A percentile compares a stretch with the other conserved stretches of the same genome.
phyloP scores from a whole-genome alignment of 2,888 invertebrate genomes.

The Andrena praecox region DNA sequence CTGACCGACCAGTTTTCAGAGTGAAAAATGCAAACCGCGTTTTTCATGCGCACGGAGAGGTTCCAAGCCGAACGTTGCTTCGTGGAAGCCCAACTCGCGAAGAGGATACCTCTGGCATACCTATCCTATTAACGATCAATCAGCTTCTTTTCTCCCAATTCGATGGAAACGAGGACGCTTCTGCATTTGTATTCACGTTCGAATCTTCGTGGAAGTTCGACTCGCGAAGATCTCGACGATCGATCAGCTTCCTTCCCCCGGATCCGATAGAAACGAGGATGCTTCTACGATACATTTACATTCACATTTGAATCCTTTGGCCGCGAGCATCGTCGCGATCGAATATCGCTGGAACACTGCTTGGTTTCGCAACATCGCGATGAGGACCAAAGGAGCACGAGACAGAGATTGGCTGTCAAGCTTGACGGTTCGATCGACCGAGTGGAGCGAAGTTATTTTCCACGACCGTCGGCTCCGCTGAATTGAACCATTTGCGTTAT shows the following conservation, averaged over 20 bases:
- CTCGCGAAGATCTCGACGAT: too few relatives aligned
- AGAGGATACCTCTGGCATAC: background rate
- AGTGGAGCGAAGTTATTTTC: conserved; percentile 38
- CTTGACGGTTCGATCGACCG: conserved; percentile 28
- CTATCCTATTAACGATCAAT: background rate
- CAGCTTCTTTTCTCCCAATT: too few relatives aligned
- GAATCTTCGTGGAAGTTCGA: too few relatives aligned
- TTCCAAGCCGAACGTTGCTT: background rate
- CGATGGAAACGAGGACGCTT: too few relatives aligned
- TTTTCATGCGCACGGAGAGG: conserved; percentile 8
- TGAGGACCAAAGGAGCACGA: background rate
- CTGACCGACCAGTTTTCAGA: conserved; percentile 49
- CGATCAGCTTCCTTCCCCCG: too few relatives aligned
- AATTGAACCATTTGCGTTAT: background rate
- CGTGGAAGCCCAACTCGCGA: background rate
- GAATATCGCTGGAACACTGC: background rate
- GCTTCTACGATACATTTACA: too few relatives aligned
- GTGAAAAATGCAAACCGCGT: conserved; percentile 28
- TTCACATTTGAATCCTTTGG: too few relatives aligned
- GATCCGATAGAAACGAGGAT: too few relatives aligned
- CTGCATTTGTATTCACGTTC: too few relatives aligned
- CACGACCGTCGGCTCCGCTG: background rate
- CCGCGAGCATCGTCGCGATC: too few relatives aligned
- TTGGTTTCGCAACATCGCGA: background rate
- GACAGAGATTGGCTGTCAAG: conserved; percentile 26